A percentile compares a stretch with the other conserved stretches of the same genome.
These are phyloP conservation scores for Caiman crocodilus DNA, from an alignment of 2,797 vertebrate species.

Conservation along the genomic window DNA sequence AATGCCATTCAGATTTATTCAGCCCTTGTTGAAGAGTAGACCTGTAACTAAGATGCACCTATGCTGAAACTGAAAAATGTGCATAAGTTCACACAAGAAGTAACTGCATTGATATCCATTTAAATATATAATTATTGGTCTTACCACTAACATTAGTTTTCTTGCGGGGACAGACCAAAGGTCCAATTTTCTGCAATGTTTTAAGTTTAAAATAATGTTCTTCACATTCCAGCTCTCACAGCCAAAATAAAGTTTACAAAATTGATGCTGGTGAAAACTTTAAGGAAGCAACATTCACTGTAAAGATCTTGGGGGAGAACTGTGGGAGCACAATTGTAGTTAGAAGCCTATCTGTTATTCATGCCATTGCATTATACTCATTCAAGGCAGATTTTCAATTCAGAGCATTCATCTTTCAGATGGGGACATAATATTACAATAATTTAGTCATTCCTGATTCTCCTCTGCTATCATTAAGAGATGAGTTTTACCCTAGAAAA, in stretches of 20 bases:
- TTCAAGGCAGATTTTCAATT: no score
- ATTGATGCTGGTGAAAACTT: neutral
- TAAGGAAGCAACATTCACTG: neutral
- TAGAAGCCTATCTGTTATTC: neutral
- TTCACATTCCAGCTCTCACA: neutral
- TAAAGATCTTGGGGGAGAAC: neutral
- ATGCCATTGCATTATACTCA: neutral
- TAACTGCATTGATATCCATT: neutral
- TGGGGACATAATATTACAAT: neutral
- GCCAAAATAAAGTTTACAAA: neutral
- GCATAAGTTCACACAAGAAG: neutral
- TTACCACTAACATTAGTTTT: neutral
- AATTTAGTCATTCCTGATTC: neutral
- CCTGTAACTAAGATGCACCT: no score
- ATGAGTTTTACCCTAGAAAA: neutral
- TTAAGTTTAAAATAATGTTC: neutral
- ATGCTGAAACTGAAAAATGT: no score
- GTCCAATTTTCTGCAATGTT: fast-evolving
- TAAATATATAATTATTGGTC: neutral
- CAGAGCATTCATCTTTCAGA: neutral
- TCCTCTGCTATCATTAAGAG: neutral
- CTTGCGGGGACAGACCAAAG: neutral
- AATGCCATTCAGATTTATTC: neutral
- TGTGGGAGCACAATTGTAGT: neutral
- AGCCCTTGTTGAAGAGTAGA: no score